These are phyloP conservation scores for Xanthia togata DNA, from an alignment of 2,888 invertebrate genomes.

Conservation along the genomic window DNA sequence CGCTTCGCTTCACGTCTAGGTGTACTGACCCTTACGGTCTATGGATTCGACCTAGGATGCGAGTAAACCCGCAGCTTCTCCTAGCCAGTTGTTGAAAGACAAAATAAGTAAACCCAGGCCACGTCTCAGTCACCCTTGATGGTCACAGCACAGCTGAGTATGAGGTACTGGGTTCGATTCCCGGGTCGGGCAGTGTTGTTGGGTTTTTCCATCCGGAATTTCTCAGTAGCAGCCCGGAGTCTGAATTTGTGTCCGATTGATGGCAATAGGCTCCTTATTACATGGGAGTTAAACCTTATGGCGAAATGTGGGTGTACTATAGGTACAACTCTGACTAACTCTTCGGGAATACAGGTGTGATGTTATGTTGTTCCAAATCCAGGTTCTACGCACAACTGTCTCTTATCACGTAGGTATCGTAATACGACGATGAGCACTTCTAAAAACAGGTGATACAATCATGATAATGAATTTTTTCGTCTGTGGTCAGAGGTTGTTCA, in stretches of 20 bases:
- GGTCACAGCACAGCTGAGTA: neutral
- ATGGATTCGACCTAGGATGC: neutral
- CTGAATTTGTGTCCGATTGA: neutral
- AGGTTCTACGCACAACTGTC: slow-evolving; percentile 19
- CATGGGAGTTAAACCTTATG: too few relatives aligned
- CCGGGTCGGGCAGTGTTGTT: too few relatives aligned
- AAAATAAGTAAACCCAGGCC: neutral
- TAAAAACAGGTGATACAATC: slow-evolving; percentile 64
- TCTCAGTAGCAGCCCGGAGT: too few relatives aligned
- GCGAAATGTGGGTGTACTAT: neutral
- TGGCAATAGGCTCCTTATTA: neutral
- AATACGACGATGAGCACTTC: slow-evolving; percentile 39
- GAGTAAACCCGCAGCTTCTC: neutral
- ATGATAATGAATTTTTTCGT: slow-evolving; percentile 64
- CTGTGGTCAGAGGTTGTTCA: slow-evolving; percentile 64
- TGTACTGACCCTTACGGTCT: too few relatives aligned
- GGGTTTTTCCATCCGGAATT: too few relatives aligned
- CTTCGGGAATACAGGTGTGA: neutral
- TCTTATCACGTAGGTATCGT: slow-evolving; percentile 7
- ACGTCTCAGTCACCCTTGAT: neutral
- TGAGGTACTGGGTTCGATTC: neutral
- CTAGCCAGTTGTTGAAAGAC: neutral
- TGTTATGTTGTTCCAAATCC: neutral
- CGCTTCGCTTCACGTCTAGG: too few relatives aligned
- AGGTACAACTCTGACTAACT: too few relatives aligned